Percentiles rank a stretch among this genome's conserved stretches.
Conservation (phyloP, 2,113 vertebrate species). For the Cryptomyrus ogoouensis region DNA sequence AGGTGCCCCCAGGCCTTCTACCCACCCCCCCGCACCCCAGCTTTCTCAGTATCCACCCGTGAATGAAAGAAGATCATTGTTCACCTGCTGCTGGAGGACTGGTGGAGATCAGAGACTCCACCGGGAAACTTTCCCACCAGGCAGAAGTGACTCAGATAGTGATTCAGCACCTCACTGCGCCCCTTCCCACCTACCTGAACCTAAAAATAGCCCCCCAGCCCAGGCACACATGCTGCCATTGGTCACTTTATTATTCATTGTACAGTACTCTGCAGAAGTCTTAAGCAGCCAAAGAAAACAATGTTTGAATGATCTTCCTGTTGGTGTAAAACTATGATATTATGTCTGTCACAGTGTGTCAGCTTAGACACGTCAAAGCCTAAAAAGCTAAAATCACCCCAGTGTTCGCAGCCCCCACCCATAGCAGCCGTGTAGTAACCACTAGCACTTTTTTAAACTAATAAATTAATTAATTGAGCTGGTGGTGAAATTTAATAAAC, state of each 20-base stretch:
- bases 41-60: background rate
- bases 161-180: background rate
- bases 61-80: background rate
- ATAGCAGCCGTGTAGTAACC: background rate
- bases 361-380: too few species aligned
- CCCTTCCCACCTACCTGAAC: background rate
- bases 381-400: background rate
- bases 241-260: background rate
- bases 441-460: background rate
- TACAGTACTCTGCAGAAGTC: background rate
- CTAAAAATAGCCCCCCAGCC: background rate
- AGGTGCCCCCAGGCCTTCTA: background rate
- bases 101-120: too few species aligned
- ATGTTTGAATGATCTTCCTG: background rate
- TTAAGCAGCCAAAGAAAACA: background rate
- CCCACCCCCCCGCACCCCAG: background rate
- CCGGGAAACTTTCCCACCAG: background rate
- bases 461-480: background rate
- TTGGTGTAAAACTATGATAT: background rate
- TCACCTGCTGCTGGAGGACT: background rate
- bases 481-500: background rate
- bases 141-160: background rate
- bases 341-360: background rate
- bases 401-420: background rate
- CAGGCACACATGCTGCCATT: background rate